Evolutionary conservation across 1,140 invertebrate genomes (phyloP).

Genomic region (Drosophila lacertosa): DNA sequence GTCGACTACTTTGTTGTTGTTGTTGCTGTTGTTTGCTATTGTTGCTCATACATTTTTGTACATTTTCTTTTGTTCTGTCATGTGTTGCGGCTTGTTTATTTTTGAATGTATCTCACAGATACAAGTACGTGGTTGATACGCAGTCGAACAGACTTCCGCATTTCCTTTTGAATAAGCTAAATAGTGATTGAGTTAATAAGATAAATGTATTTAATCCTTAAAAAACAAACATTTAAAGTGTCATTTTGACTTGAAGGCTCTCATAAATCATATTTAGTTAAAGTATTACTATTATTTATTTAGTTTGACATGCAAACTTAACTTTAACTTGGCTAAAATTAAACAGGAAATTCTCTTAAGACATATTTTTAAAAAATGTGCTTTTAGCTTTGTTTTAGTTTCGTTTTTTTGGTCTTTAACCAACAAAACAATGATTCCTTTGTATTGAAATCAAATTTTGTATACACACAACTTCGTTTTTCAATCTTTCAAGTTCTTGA

Average conservation of each 20-base stretch:
- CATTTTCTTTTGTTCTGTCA: constrained; percentile 39
- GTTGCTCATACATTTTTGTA: constrained; percentile 1
- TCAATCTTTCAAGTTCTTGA: neutral
- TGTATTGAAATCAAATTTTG: neutral
- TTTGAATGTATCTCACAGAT: constrained; percentile 29
- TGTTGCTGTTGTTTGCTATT: constrained; percentile 14
- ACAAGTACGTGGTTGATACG: constrained; percentile 25
- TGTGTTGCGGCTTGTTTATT: constrained; percentile 27
- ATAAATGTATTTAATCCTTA: too few species aligned
- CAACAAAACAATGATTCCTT: neutral
- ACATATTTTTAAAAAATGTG: too few species aligned
- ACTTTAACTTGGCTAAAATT: too few species aligned
- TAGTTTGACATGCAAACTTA: too few species aligned
- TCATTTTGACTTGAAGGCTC: too few species aligned
- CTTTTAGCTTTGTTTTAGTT: too few species aligned
- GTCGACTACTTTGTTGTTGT: constrained; percentile 40
- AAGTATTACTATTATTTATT: too few species aligned
- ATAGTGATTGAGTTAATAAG: too few species aligned
- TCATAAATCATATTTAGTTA: too few species aligned
- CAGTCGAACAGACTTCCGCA: constrained; percentile 27
- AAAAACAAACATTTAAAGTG: too few species aligned
- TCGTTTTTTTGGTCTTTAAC: too few species aligned
- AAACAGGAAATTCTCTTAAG: too few species aligned
- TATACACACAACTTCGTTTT: neutral
- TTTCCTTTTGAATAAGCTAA: neutral